These are phyloP conservation scores for Coracopsis vasa DNA, from an alignment of 2,113 vertebrate genomes.

Conservation along the genomic window DNA sequence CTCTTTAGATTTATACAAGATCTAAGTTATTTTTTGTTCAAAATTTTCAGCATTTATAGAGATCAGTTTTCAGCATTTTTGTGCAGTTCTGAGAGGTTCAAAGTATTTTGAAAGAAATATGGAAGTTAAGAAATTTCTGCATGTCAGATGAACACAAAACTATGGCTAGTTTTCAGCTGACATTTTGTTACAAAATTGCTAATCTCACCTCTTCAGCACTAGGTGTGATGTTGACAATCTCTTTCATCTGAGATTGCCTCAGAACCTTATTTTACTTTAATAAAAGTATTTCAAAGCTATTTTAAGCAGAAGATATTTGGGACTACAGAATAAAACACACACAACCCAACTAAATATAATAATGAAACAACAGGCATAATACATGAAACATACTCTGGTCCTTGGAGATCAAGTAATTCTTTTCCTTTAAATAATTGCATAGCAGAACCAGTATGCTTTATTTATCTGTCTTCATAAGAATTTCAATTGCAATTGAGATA, in stretches of 20 bases:
- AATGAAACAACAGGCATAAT: neutral
- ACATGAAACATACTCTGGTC: neutral
- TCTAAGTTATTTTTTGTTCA: neutral
- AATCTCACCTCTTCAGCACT: neutral
- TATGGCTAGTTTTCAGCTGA: neutral
- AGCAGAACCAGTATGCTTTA: neutral
- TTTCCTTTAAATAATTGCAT: neutral
- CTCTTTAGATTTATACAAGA: neutral
- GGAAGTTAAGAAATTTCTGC: neutral
- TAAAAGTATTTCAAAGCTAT: neutral
- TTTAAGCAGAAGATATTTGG: neutral
- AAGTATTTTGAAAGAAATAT: neutral
- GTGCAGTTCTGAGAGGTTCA: accelerated
- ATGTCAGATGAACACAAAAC: neutral
- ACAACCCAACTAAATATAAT: neutral
- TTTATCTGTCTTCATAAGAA: neutral
- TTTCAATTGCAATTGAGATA: neutral
- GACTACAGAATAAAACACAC: neutral
- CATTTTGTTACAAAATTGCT: neutral
- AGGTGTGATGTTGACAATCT: neutral
- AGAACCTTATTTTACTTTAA: neutral
- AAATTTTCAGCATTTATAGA: neutral
- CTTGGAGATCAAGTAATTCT: neutral
- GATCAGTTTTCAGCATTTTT: neutral
- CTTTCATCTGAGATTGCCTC: neutral